These are phyloP conservation scores for Platygyra sinensis DNA, from an alignment of 64 coral and sea anemone species.

Conservation along the genomic window DNA sequence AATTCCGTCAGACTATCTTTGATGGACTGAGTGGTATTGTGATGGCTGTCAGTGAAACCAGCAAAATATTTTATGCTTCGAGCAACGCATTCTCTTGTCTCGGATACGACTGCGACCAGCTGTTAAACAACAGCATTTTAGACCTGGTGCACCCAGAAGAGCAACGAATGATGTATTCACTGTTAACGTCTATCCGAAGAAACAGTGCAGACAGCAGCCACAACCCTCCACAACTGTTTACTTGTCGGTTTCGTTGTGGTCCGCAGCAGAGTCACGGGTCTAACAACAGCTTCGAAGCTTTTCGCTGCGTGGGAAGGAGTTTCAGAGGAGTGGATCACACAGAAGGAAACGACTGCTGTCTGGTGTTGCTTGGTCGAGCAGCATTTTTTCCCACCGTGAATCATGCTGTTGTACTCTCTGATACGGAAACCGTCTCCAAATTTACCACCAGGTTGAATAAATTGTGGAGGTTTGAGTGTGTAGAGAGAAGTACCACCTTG, in stretches of 20 bases:
- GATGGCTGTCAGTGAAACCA: conserved; percentile 19
- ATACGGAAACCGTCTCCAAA: conserved; percentile 15
- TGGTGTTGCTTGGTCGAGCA: neutral
- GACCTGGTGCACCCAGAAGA: conserved; percentile 24
- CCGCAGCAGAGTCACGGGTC: neutral
- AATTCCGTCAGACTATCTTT: conserved; percentile 47
- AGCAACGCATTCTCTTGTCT: conserved; percentile 17
- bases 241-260: conserved; percentile 3
- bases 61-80: conserved; percentile 17
- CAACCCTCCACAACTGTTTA: neutral
- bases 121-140: conserved; percentile 6
- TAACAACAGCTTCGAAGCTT: neutral
- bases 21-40: conserved; percentile 47
- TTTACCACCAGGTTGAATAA: conserved; percentile 22
- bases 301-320: conserved; percentile 3
- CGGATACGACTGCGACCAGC: neutral
- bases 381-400: neutral
- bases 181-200: neutral
- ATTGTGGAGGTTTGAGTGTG: conserved; percentile 30
- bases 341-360: neutral
- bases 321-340: neutral
- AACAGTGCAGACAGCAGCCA: neutral
- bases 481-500: conserved; percentile 21
- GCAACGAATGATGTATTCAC: conserved; percentile 22
- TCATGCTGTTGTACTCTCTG: neutral